These are phyloP conservation scores for Ploceus nigricollis DNA, from an alignment of 2,113 vertebrate genomes.

Conservation along the genomic window DNA sequence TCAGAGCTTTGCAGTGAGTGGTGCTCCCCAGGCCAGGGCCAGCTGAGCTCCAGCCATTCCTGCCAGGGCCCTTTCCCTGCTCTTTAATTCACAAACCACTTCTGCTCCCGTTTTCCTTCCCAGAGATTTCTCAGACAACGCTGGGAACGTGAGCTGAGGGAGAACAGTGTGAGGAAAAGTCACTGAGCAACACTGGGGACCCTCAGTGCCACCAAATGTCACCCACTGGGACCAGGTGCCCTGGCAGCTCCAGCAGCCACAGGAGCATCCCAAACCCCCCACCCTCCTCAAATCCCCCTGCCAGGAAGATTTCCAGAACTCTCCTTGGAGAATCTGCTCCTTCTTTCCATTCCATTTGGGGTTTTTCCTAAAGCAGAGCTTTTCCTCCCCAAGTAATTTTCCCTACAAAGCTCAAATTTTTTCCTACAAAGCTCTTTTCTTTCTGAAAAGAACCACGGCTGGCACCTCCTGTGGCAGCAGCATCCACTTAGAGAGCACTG, in stretches of 20 bases:
- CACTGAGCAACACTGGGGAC: conserved; percentile 6
- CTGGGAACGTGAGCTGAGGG: conserved; percentile 1
- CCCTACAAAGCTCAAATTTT: neutral
- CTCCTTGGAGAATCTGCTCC: neutral
- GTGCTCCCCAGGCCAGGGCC: neutral
- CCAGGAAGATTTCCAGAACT: neutral
- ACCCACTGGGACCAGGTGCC: conserved; percentile 3
- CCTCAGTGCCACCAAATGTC: neutral
- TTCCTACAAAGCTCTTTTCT: neutral
- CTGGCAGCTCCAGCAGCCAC: neutral
- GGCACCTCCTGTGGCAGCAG: neutral
- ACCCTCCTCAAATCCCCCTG: neutral
- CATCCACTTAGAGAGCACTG: neutral
- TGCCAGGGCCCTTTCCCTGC: neutral
- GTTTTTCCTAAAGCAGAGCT: neutral
- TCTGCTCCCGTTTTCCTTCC: neutral
- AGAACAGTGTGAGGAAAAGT: neutral
- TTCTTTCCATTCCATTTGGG: neutral
- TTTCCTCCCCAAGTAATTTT: neutral
- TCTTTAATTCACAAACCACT: neutral
- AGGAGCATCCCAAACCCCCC: neutral
- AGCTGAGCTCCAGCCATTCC: neutral
- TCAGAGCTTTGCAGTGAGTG: neutral
- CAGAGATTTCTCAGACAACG: conserved; percentile 1
- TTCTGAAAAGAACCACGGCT: neutral